Conservation (phyloP, 1,140 invertebrate genomes). For the Halyomorpha halys region DNA sequence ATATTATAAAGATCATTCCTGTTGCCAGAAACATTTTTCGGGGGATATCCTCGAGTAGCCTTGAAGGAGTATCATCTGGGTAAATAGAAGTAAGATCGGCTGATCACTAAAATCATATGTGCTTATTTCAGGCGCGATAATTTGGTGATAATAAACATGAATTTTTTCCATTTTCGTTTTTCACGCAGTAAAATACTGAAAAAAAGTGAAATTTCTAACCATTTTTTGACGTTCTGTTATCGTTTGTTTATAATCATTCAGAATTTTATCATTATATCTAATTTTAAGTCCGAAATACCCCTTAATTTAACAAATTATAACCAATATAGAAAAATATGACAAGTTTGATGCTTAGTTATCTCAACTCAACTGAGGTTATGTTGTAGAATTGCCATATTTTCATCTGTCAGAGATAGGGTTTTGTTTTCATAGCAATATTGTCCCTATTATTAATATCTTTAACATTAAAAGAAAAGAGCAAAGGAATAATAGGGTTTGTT, state of each 20-base stretch:
- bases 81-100: conserved; percentile 28
- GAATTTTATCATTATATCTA: no score
- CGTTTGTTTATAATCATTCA: no score
- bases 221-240: no score
- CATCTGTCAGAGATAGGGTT: conserved; percentile 7
- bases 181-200: neutral
- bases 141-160: neutral
- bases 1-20: no score
- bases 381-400: neutral
- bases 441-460: neutral
- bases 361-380: no score
- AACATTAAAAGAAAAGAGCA: no score
- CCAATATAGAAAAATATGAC: no score
- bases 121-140: conserved; percentile 16
- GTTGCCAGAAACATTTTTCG: neutral
- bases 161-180: conserved; percentile 8
- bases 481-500: no score
- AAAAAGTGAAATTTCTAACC: no score
- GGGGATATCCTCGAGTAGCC: conserved; percentile 25
- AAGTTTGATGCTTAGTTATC: no score
- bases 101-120: conserved; percentile 30
- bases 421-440: neutral
- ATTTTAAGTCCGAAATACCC: no score
- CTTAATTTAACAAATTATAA: no score
- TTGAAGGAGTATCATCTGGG: conserved; percentile 31